Conservation (phyloP, 2,797 vertebrate genomes). For the Rhyacichthys aspro region DNA sequence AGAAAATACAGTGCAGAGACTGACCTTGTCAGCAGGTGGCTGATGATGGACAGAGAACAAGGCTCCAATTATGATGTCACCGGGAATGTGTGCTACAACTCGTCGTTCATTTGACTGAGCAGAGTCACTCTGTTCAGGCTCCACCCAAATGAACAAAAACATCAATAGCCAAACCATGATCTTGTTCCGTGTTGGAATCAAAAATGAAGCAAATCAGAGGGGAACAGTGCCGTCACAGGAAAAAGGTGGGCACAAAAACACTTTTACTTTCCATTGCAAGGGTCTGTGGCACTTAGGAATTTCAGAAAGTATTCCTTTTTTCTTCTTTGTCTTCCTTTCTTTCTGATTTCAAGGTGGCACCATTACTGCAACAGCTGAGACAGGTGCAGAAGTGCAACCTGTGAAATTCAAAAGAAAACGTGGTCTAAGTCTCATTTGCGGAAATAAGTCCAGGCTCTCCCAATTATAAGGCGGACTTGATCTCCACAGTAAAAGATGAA, state of each 20-base stretch:
- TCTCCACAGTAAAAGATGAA: constrained; percentile 55
- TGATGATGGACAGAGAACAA: constrained; percentile 98
- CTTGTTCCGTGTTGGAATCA: constrained; percentile 34
- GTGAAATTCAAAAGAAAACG: constrained; percentile 47
- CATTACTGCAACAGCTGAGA: constrained; percentile 44
- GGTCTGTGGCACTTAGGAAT: constrained; percentile 22
- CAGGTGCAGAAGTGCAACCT: constrained; percentile 47
- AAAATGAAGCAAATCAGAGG: constrained; percentile 28
- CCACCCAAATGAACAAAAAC: constrained; percentile 82
- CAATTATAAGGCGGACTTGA: constrained; percentile 38
- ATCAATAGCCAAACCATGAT: constrained; percentile 81
- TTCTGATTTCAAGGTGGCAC: constrained; percentile 38
- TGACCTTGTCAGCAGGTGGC: constrained; percentile 92
- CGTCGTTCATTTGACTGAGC: constrained; percentile 90
- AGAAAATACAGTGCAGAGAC: constrained; percentile 8
- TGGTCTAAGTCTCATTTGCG: constrained; percentile 36
- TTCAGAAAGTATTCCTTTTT: constrained; percentile 35
- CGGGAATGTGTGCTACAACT: constrained; percentile 93
- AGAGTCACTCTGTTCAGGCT: constrained; percentile 75
- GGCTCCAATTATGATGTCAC: constrained; percentile 97
- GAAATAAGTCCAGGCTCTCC: constrained; percentile 29
- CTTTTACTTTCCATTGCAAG: constrained; percentile 57
- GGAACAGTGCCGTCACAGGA: constrained; percentile 42
- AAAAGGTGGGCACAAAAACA: constrained; percentile 31
- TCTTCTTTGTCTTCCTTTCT: constrained; percentile 16